Evolutionary conservation across 2,113 vertebrate genomes (phyloP), one percentile per base, ranked within the genome.

Genomic region (Tenebrosternarchus preto): DNA sequence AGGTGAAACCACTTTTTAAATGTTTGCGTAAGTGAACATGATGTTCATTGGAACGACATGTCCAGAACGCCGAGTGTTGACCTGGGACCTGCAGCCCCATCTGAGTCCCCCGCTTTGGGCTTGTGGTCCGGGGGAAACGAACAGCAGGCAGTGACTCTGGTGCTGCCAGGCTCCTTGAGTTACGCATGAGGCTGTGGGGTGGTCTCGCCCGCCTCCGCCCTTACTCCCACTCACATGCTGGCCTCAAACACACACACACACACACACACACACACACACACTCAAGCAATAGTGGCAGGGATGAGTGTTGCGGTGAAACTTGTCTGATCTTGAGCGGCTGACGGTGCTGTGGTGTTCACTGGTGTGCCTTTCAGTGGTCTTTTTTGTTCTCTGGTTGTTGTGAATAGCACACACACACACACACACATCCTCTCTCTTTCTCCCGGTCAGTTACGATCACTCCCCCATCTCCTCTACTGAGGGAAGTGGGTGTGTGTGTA

Each of bases 301-400:
- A 85, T 86, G 43, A 50, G 82, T 80, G 89, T 92, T 86, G 88
- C 83, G 29, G 71, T 71, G 50, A 84, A 86, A 84, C 86, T 88
- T 70, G 27, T 87, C 82, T 87, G 86, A 86, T 86, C 82, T 86
- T 77, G 36, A 76, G 73, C 82, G 84, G 72, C 76, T 78, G 27
- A 73, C 76, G 67, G 73, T 50, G 76, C 33, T 77, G 39, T 53
- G 70, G 43, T 53, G 33, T n/a, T n/a, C n/a, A n/a, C n/a, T 36
- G 33, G 33, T 4, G 80, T 70, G 60, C 39, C 22, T 85, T 73
- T 76, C 80, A 85, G 81, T 82, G 70, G 83, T 56, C 57, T 75
- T 76, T 75, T 82, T 84, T 86, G 82, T 84, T 76, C 82, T 82
- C 82, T 1, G 66, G 64, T 77, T 56, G 24, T 80, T 76, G 82